Evolutionary conservation across 2,797 vertebrate genomes (phyloP), one percentile per base, ranked within the genome.

Genomic region (Poeciliopsis turneri): DNA sequence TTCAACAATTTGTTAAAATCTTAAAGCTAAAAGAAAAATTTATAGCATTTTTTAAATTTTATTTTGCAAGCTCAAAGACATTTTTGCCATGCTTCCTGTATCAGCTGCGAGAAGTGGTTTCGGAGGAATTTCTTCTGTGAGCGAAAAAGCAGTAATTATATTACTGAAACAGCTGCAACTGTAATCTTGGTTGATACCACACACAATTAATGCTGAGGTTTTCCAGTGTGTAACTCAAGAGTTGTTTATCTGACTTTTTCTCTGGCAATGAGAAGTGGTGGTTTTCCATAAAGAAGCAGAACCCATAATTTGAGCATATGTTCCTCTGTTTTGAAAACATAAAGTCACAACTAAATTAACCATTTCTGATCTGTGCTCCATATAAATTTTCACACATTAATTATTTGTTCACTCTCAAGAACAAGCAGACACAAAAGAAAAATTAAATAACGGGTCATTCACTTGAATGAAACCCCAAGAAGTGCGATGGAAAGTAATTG

Each of bases 331-430:
- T 75, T 53, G 41, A 69, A 68, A 25, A 36, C 70, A 78, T 87
- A 77, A 86, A 86, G 90, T 91, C 88, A 87, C 90, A 20, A 23
- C 45, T 82, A 84, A 39, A 68, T 83, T 86, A 89, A 49, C 86
- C 77, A 87, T 89, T 88, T 92, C 86, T 92, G 89, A 89, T 87
- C 77, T 82, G 84, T 79, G 78, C 82, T 82, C 84, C 79, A 90
- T 87, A 89, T 85, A 92, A 53, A 87, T 11, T 9, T 36, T 39
- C 16, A 66, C 16, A 36, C 11, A 66, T 41, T 7, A n/a, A 5
- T 9, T 11, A 75, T 73, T 57, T 76, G 46, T 13, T 3, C 45
- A 11, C 20, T 39, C 47, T 53, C 20, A 57, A 20, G 77, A 39
- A 41, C 15, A 71, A 25, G 5, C 45, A n/a, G 10, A 10, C 30